Percentiles rank a stretch among this genome's conserved stretches.
These are phyloP conservation scores for Liopterus haemorrhoidalis DNA, from an alignment of 2,888 invertebrate species.

Conservation along the genomic window DNA sequence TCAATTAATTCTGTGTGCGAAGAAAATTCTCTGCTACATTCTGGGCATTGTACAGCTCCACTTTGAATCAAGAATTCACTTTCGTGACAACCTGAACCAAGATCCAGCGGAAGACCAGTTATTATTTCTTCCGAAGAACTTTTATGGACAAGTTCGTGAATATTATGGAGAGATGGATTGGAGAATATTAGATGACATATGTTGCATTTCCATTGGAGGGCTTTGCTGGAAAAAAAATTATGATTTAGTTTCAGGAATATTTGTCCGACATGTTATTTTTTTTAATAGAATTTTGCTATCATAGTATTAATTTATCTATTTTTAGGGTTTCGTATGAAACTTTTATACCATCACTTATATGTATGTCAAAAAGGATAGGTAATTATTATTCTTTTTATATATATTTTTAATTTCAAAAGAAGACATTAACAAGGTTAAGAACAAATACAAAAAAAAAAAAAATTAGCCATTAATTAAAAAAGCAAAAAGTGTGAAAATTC, in stretches of 20 bases:
- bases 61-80: constrained; percentile 19
- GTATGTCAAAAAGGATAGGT: too few relatives aligned
- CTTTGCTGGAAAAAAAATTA: constrained; percentile 12
- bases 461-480: too few relatives aligned
- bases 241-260: background rate
- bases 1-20: constrained; percentile 8
- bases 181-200: constrained; percentile 43
- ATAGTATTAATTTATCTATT: too few relatives aligned
- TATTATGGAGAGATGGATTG: constrained; percentile 46
- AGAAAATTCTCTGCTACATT: constrained; percentile 34
- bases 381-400: too few relatives aligned
- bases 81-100: constrained; percentile 19
- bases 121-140: constrained; percentile 39
- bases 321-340: too few relatives aligned
- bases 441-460: too few relatives aligned
- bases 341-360: too few relatives aligned
- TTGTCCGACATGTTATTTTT: background rate
- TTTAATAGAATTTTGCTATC: too few relatives aligned
- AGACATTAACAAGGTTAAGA: too few relatives aligned
- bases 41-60: constrained; percentile 36
- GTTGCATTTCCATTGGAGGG: constrained; percentile 42
- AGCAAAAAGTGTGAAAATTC: too few relatives aligned
- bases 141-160: constrained; percentile 50
- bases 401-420: too few relatives aligned
- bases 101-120: constrained; percentile 19